Percentiles rank a stretch among this genome's conserved stretches.
Conservation (phyloP, 1,140 invertebrate species). For the Meloidogyne hapla region DNA sequence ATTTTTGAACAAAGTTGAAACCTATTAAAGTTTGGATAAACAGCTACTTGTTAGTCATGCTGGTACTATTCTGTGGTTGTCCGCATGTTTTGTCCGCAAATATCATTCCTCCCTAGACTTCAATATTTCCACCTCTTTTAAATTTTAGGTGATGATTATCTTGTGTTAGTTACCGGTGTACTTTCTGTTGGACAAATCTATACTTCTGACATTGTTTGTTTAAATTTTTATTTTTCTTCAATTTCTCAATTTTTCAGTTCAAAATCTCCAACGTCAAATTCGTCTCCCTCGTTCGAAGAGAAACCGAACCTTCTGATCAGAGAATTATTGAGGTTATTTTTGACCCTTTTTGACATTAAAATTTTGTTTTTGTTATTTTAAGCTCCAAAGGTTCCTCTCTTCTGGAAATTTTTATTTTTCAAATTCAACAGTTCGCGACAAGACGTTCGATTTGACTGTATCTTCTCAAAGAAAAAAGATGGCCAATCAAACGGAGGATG, state of each 20-base stretch:
- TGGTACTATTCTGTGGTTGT: too few relatives aligned
- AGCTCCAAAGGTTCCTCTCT: slow-evolving; percentile 61
- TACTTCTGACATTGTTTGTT: slow-evolving; percentile 47
- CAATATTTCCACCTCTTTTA: too few relatives aligned
- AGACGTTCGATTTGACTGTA: slow-evolving; percentile 54
- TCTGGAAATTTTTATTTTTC: slow-evolving; percentile 64
- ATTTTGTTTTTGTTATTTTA: too few relatives aligned
- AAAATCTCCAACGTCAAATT: slow-evolving; percentile 60
- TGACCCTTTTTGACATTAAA: neutral
- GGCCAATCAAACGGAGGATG: slow-evolving; percentile 25
- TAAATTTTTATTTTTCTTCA: neutral
- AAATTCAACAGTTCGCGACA: slow-evolving; percentile 33
- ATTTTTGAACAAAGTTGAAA: too few relatives aligned
- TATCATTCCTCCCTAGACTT: too few relatives aligned
- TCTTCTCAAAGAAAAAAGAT: slow-evolving; percentile 49
- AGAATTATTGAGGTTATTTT: slow-evolving; percentile 57
- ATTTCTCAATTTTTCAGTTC: slow-evolving; percentile 28
- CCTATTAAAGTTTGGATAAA: too few relatives aligned
- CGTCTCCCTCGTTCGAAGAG: slow-evolving; percentile 44
- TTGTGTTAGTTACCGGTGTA: slow-evolving; percentile 56
- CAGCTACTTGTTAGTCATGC: too few relatives aligned
- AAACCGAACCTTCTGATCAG: slow-evolving; percentile 46
- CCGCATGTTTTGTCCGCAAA: too few relatives aligned
- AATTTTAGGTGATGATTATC: slow-evolving; percentile 51
- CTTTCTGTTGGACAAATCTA: slow-evolving; percentile 62